Evolutionary conservation across 2,797 vertebrate genomes (phyloP).

Genomic region (Catamblyrhynchus diadema): DNA sequence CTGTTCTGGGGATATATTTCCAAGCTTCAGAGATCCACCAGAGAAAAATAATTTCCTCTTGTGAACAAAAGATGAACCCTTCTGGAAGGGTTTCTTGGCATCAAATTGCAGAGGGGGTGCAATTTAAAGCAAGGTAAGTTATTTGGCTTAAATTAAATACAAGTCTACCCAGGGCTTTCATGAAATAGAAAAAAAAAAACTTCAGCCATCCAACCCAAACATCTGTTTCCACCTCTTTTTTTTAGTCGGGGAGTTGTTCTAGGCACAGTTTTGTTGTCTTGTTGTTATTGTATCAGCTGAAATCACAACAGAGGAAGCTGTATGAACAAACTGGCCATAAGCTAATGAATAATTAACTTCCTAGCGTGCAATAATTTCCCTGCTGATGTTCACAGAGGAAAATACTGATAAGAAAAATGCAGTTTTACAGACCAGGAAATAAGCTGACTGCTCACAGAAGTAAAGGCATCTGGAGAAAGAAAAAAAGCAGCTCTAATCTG

Average conservation of each 20-base stretch:
- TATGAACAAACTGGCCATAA: not conserved
- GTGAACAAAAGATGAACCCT: not conserved
- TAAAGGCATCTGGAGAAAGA: not conserved
- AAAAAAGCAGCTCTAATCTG: not conserved
- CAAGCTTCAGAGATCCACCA: not conserved
- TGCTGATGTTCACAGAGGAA: not conserved
- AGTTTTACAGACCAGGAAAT: not conserved
- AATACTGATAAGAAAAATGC: not conserved
- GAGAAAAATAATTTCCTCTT: not conserved
- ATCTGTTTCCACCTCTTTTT: not conserved
- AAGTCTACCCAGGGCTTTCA: not conserved
- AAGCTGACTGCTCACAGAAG: not conserved
- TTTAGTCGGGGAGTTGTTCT: not conserved
- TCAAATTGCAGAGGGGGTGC: not conserved
- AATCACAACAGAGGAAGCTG: not conserved
- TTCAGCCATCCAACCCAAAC: not conserved
- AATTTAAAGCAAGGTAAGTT: not conserved
- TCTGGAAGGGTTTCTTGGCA: not conserved
- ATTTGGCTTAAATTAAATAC: not conserved
- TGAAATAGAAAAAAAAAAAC: not conserved
- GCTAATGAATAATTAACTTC: slow-evolving; percentile 1
- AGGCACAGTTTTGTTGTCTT: not conserved
- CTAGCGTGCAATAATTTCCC: not conserved
- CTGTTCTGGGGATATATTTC: not conserved
- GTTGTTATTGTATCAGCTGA: not conserved